A percentile compares a stretch with the other conserved stretches of the same genome.
phyloP scores from a whole-genome alignment of 2,888 invertebrate species.

The Geophilus truncorum region DNA sequence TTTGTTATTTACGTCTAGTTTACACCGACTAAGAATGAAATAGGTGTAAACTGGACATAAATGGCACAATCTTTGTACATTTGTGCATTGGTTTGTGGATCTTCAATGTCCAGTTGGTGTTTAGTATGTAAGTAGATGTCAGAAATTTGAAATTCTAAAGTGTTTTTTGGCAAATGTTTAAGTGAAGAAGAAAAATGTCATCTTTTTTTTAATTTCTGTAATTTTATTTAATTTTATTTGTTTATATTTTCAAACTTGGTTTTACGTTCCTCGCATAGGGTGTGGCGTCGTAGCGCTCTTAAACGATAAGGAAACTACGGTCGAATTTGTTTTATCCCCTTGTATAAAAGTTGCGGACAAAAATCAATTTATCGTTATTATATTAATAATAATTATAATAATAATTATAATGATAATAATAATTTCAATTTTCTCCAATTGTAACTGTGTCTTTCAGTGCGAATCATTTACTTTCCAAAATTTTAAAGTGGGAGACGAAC shows the following conservation, averaged over 20 bases:
- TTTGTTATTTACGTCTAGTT: neutral
- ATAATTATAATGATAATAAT: too few species aligned
- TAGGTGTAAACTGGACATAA: neutral
- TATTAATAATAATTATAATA: neutral
- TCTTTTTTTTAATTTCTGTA: neutral
- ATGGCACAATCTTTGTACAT: neutral
- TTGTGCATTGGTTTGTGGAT: neutral
- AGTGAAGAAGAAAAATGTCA: neutral
- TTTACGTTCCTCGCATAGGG: neutral
- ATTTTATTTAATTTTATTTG: neutral
- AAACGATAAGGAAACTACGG: neutral
- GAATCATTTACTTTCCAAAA: neutral
- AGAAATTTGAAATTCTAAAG: neutral
- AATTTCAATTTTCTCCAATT: neutral
- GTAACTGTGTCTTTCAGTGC: conserved; percentile 8
- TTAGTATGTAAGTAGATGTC: conserved; percentile 13
- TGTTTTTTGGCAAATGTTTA: neutral
- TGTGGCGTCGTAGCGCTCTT: neutral
- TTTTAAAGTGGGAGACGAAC: neutral
- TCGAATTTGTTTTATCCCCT: neutral
- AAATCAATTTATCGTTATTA: neutral
- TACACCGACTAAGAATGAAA: neutral
- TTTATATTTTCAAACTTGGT: neutral
- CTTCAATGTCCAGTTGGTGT: conserved; percentile 14
- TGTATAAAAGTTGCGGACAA: neutral